Evolutionary conservation across 2,797 vertebrate genomes (phyloP).

Genomic region (Cynodonichthys magdalenae): DNA sequence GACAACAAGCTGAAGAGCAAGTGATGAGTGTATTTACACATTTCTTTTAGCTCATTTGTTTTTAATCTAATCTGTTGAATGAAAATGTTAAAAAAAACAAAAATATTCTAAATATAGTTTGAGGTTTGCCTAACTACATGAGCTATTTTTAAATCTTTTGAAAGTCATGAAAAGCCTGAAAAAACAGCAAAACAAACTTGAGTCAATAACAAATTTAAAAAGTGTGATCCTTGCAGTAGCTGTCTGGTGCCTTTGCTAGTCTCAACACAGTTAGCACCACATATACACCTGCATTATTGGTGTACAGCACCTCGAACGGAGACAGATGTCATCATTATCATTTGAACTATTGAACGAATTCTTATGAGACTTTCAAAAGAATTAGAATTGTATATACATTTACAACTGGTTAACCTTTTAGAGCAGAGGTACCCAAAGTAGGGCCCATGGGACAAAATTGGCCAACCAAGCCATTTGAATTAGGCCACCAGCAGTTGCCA

Average conservation of each 20-base stretch:
- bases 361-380: no score
- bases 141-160: constrained; percentile 43
- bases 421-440: no score
- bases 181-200: constrained; percentile 42
- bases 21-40: constrained; percentile 16
- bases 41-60: constrained; percentile 14
- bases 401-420: no score
- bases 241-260: constrained; percentile 49
- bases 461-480: no score
- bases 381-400: no score
- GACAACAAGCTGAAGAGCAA: constrained; percentile 18
- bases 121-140: constrained; percentile 16
- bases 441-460: no score
- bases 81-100: constrained; percentile 11
- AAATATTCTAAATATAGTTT: not conserved
- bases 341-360: no score
- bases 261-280: constrained; percentile 71
- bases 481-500: no score
- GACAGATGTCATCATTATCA: not conserved
- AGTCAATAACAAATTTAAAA: constrained; percentile 78
- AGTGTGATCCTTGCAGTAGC: constrained; percentile 61
- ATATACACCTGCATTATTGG: constrained; percentile 19
- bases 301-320: not conserved
- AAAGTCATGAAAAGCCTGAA: constrained; percentile 21
- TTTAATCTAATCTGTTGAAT: not conserved